phyloP scores from a whole-genome alignment of 35 echinoderm and acorn worm species.

The Heliocidaris erythrogramma region DNA sequence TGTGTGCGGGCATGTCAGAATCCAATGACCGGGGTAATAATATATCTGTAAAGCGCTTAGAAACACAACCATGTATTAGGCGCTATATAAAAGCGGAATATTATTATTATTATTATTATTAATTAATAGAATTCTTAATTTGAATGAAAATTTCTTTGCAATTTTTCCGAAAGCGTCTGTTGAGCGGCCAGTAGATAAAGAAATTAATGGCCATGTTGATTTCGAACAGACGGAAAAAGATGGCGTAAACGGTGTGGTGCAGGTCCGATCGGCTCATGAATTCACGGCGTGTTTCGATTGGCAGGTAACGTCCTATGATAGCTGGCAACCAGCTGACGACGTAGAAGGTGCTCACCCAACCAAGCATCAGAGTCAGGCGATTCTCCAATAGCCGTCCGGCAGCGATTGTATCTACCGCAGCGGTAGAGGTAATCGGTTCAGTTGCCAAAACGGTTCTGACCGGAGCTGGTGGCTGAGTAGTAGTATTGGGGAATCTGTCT shows the following conservation, averaged over 20 bases:
- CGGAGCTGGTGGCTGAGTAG: not conserved
- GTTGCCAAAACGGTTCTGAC: not conserved
- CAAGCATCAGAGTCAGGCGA: not conserved
- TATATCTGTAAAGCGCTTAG: no score
- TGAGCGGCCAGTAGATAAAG: conserved; percentile 27
- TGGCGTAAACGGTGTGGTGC: not conserved
- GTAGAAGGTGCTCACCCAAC: not conserved
- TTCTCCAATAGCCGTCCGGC: not conserved
- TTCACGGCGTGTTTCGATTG: not conserved
- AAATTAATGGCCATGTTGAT: conserved; percentile 26
- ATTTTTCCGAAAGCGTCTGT: conserved; percentile 18
- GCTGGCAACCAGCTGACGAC: conserved; percentile 10
- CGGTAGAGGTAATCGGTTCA: not conserved
- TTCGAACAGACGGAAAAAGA: not conserved
- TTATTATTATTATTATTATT: no score
- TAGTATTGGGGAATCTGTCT: not conserved
- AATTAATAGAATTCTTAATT: conserved; percentile 9
- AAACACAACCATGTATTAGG: no score
- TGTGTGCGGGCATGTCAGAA: no score
- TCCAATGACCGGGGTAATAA: no score
- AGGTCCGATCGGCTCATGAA: not conserved
- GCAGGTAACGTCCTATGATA: not conserved
- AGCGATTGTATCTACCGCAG: not conserved
- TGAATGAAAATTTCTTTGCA: conserved; percentile 22
- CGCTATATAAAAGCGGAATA: no score